Evolutionary conservation across 2,113 vertebrate species (phyloP).

Genomic region (Monopterus albus): DNA sequence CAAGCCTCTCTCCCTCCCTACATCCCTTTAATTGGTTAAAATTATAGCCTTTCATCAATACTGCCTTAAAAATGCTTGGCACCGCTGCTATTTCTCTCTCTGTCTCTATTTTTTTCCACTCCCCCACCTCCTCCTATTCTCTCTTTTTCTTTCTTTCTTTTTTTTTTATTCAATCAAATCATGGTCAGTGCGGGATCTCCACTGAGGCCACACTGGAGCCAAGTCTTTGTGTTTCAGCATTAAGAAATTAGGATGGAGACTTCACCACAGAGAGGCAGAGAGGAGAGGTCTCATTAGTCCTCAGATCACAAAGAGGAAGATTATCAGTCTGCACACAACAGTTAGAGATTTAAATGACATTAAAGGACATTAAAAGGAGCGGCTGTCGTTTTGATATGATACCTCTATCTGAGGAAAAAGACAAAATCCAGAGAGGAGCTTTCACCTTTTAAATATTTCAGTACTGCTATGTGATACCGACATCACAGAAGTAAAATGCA

Average conservation of each 20-base stretch:
- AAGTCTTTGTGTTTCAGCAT: conserved; percentile 94
- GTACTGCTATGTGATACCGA: conserved; percentile 37
- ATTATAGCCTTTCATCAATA: conserved; percentile 97
- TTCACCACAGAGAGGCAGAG: conserved; percentile 74
- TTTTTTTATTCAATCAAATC: conserved; percentile 96
- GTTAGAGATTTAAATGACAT: conserved; percentile 74
- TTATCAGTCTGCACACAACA: conserved; percentile 80
- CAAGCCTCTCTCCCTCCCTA: conserved; percentile 89
- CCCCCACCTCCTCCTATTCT: neutral
- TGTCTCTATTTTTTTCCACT: conserved; percentile 8
- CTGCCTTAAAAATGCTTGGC: conserved; percentile 89
- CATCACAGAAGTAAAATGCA: conserved; percentile 40
- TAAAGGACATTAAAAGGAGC: conserved; percentile 67
- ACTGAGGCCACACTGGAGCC: conserved; percentile 92
- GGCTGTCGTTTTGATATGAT: conserved; percentile 69
- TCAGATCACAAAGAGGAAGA: conserved; percentile 70
- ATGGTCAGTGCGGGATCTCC: conserved; percentile 89
- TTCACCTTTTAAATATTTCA: conserved; percentile 44
- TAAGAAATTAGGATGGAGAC: conserved; percentile 92
- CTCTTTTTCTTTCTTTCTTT: conserved; percentile 67
- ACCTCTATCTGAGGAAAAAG: conserved; percentile 63
- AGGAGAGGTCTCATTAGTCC: conserved; percentile 84
- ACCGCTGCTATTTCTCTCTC: conserved; percentile 40
- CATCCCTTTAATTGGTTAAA: conserved; percentile 93
- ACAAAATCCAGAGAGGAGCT: conserved; percentile 47